Conservation (phyloP, 2,113 vertebrate species). For the Forbesichthys papilliferus region DNA sequence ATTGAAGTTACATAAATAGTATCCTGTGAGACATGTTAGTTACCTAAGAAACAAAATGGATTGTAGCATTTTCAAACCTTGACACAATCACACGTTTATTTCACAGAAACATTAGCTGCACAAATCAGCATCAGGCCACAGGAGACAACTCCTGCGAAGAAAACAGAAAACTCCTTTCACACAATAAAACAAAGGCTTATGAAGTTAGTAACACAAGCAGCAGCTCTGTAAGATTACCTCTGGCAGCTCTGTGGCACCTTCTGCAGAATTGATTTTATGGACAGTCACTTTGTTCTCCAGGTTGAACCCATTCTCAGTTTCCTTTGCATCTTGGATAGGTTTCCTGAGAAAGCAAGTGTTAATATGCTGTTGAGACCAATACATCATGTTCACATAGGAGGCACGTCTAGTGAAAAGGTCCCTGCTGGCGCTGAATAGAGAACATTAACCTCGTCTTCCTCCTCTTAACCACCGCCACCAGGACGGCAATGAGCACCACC, state of each 20-base stretch:
- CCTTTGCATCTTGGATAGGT: constrained; percentile 25
- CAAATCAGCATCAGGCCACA: constrained; percentile 36
- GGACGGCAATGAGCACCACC: constrained; percentile 58
- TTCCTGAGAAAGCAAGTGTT: constrained; percentile 21
- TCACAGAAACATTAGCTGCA: constrained; percentile 17
- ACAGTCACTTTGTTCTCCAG: constrained; percentile 43
- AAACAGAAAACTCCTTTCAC: neutral
- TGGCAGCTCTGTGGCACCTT: constrained; percentile 28
- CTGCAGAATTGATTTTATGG: neutral
- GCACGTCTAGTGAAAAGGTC: neutral
- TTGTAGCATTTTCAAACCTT: too few species aligned
- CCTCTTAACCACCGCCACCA: constrained; percentile 68
- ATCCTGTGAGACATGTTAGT: too few species aligned
- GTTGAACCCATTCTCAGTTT: constrained; percentile 54
- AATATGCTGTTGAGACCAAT: neutral
- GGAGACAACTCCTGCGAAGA: constrained; percentile 52
- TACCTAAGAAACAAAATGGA: too few species aligned
- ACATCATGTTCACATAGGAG: neutral
- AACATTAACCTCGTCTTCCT: constrained; percentile 63
- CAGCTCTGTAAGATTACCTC: constrained; percentile 49
- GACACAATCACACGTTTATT: constrained; percentile 46
- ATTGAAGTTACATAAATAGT: too few species aligned
- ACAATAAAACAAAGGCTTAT: neutral
- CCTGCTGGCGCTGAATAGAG: neutral
- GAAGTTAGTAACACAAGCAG: neutral